A percentile compares a stretch with the other conserved stretches of the same genome.
Evolutionary conservation across 2,113 vertebrate species (phyloP).

Genomic region (Hepsetus odoe): DNA sequence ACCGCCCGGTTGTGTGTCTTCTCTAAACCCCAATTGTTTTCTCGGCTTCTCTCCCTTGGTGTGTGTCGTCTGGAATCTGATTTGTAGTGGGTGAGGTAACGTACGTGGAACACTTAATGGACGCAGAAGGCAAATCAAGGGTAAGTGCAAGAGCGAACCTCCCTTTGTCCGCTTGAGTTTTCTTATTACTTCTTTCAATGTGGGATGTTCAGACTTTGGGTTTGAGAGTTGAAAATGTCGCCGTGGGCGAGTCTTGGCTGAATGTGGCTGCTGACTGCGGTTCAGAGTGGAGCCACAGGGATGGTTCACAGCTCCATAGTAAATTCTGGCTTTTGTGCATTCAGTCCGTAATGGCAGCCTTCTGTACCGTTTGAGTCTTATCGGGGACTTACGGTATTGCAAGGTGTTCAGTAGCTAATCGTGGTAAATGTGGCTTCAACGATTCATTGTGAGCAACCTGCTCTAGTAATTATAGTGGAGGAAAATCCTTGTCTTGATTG

Average conservation of each 20-base stretch:
- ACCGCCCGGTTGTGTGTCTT: constrained; percentile 90
- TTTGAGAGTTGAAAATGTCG: constrained; percentile 65
- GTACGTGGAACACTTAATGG: constrained; percentile 99
- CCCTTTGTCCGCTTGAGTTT: constrained; percentile 79
- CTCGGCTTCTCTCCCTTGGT: constrained; percentile 99
- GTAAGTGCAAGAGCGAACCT: constrained; percentile 95
- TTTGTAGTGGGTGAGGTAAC: constrained; percentile 99
- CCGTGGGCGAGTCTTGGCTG: constrained; percentile 58
- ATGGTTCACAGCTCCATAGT: constrained; percentile 63
- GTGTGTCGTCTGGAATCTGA: constrained; percentile 99
- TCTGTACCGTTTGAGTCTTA: constrained; percentile 66
- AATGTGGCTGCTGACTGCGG: constrained; percentile 64
- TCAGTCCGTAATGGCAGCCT: constrained; percentile 64
- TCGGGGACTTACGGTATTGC: constrained; percentile 50
- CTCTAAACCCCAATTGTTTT: constrained; percentile 99
- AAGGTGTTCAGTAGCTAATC: constrained; percentile 49
- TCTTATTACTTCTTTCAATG: constrained; percentile 62
- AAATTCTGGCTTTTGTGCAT: constrained; percentile 67
- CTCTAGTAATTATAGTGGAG: constrained; percentile 12
- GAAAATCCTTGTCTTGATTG: constrained; percentile 19
- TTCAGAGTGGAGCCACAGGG: constrained; percentile 65
- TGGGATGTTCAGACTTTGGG: constrained; percentile 68
- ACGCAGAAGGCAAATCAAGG: constrained; percentile 99
- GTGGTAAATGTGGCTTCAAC: constrained; percentile 19
- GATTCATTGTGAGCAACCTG: constrained; percentile 12